Evolutionary conservation across 2,888 invertebrate species (phyloP).

Genomic region (Theretra japonica): DNA sequence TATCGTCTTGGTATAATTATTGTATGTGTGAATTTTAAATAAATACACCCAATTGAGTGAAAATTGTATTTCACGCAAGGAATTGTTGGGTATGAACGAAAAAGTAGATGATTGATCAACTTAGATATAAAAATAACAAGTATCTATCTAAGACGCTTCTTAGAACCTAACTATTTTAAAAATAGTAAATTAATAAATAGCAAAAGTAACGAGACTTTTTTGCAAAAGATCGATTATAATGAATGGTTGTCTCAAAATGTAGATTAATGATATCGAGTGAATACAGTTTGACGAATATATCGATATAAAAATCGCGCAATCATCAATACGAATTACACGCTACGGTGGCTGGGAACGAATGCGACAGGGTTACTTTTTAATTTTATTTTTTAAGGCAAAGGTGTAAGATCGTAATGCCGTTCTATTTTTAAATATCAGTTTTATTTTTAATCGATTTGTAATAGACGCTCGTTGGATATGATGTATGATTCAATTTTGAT

Average conservation of each 20-base stretch:
- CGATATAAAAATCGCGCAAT: conserved; percentile 60
- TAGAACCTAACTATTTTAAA: conserved; percentile 38
- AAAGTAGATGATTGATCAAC: background rate
- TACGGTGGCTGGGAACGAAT: conserved; percentile 52
- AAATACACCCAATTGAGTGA: too few relatives aligned
- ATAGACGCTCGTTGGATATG: too few relatives aligned
- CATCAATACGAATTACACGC: conserved; percentile 80
- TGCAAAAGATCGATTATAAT: conserved; percentile 33
- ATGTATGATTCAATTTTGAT: too few relatives aligned
- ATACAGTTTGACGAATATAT: conserved; percentile 53
- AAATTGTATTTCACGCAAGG: too few relatives aligned
- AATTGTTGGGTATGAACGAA: background rate
- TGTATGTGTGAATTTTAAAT: too few relatives aligned
- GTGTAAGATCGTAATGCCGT: background rate
- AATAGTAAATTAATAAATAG: conserved; percentile 28
- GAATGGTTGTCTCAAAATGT: conserved; percentile 52
- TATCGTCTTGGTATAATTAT: too few relatives aligned
- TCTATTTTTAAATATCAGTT: background rate
- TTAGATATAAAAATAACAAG: background rate
- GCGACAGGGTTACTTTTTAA: conserved; percentile 15
- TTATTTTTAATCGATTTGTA: background rate
- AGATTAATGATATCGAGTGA: conserved; percentile 52
- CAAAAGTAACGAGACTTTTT: conserved; percentile 36
- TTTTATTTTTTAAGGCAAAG: conserved; percentile 1
- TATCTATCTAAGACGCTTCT: conserved; percentile 39